phyloP scores from a whole-genome alignment of 2,888 invertebrate species.

The Caenorhabditis virilis region DNA sequence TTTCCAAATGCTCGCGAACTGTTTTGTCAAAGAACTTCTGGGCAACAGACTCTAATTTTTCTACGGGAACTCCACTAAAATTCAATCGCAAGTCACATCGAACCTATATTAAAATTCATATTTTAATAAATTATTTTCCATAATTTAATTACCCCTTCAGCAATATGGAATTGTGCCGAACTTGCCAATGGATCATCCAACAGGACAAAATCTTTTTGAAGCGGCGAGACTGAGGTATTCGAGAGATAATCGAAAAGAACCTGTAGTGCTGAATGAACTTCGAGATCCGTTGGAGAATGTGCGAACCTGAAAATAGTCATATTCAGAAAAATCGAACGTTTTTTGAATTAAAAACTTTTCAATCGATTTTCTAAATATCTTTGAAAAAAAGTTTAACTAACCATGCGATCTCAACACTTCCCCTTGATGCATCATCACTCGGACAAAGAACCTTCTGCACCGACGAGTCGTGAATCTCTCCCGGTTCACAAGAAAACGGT shows the following conservation, averaged over 20 bases:
- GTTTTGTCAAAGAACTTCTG: slow-evolving; percentile 56
- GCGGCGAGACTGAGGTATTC: slow-evolving; percentile 84
- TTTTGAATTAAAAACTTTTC: no score
- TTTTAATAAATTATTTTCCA: background rate
- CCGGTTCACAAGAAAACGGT: slow-evolving; percentile 50
- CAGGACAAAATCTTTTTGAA: slow-evolving; percentile 74
- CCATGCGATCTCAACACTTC: slow-evolving; percentile 67
- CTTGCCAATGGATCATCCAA: slow-evolving; percentile 59
- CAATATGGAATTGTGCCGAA: slow-evolving; percentile 36
- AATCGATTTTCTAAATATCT: background rate
- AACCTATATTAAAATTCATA: slow-evolving; percentile 15
- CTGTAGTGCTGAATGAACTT: slow-evolving; percentile 41
- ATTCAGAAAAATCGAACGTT: background rate
- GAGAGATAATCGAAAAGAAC: slow-evolving; percentile 73
- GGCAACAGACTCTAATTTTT: slow-evolving; percentile 49
- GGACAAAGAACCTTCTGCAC: slow-evolving; percentile 56
- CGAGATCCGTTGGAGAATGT: slow-evolving; percentile 36
- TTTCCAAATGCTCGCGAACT: slow-evolving; percentile 69
- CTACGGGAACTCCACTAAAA: slow-evolving; percentile 61
- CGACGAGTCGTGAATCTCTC: slow-evolving; percentile 31
- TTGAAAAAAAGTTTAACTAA: slow-evolving; percentile 4
- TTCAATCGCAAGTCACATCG: slow-evolving; percentile 48
- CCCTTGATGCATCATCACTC: slow-evolving; percentile 60
- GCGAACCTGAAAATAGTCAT: slow-evolving; percentile 30
- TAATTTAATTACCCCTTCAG: slow-evolving; percentile 30